Evolutionary conservation across 2,797 vertebrate species (phyloP).

Genomic region (Martes flavigula): DNA sequence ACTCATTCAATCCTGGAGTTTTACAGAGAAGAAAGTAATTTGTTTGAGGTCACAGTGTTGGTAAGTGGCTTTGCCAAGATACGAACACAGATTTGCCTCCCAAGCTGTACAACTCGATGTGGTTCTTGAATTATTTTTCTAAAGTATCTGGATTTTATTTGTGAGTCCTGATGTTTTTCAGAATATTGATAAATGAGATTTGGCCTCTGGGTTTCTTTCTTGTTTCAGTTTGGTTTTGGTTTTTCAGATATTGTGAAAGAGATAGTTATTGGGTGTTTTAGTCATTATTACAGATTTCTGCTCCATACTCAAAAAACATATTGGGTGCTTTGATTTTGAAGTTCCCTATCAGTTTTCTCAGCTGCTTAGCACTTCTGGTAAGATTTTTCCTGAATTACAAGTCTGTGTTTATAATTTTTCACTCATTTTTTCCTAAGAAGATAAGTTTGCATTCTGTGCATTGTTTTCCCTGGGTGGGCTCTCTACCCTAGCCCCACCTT

Average conservation of each 20-base stretch:
- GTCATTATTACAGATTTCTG: constrained; percentile 19
- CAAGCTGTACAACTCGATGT: background rate
- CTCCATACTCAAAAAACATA: background rate
- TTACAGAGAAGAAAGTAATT: constrained; percentile 40
- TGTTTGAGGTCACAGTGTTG: background rate
- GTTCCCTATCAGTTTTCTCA: background rate
- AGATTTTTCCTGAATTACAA: background rate
- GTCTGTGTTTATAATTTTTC: background rate
- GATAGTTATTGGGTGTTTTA: background rate
- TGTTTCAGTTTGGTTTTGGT: background rate
- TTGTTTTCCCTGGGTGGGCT: background rate
- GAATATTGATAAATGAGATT: constrained; percentile 8
- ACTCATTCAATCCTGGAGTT: background rate
- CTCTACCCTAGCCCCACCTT: background rate
- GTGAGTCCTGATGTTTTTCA: background rate
- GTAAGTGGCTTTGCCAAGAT: background rate
- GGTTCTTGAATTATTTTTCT: constrained; percentile 25
- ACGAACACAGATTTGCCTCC: background rate
- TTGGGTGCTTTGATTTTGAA: background rate
- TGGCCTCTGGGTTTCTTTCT: background rate
- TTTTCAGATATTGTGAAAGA: background rate
- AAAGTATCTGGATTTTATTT: constrained; percentile 41
- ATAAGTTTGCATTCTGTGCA: background rate
- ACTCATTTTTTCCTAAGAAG: background rate
- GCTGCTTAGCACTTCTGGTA: background rate